A percentile compares a stretch with the other conserved stretches of the same genome.
These are phyloP conservation scores for Poecilus cupreus DNA, from an alignment of 2,888 invertebrate genomes.

Conservation along the genomic window DNA sequence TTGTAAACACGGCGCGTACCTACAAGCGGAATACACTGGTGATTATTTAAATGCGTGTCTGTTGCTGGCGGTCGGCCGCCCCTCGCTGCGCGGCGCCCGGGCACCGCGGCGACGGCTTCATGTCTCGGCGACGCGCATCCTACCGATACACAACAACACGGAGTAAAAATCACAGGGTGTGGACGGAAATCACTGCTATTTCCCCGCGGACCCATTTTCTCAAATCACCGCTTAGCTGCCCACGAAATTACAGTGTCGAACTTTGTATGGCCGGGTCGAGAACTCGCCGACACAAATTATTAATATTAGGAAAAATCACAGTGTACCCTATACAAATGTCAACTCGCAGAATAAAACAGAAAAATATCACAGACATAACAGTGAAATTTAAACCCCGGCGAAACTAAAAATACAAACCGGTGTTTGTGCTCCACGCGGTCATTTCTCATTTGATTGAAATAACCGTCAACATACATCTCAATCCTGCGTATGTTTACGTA, in stretches of 20 bases:
- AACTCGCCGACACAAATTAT: too few relatives aligned
- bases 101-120: slow-evolving; percentile 2
- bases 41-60: slow-evolving; percentile 47
- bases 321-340: too few relatives aligned
- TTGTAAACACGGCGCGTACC: background rate
- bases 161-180: slow-evolving; percentile 72
- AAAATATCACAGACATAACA: background rate
- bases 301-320: too few relatives aligned
- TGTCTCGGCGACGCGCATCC: slow-evolving; percentile 61
- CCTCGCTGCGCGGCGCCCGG: too few relatives aligned
- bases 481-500: slow-evolving; percentile 30
- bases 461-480: slow-evolving; percentile 35
- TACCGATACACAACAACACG: slow-evolving; percentile 70
- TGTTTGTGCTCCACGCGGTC: background rate
- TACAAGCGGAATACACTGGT: background rate
- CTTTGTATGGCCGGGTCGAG: slow-evolving; percentile 59
- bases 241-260: slow-evolving; percentile 71
- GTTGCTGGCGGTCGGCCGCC: background rate
- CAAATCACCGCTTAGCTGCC: slow-evolving; percentile 72
- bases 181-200: slow-evolving; percentile 70
- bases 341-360: slow-evolving; percentile 56
- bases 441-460: slow-evolving; percentile 42
- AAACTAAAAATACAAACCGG: slow-evolving; percentile 5
- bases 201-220: slow-evolving; percentile 71
- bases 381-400: background rate